Conservation (phyloP, 2,888 invertebrate genomes). For the Morinoia aosen region DNA sequence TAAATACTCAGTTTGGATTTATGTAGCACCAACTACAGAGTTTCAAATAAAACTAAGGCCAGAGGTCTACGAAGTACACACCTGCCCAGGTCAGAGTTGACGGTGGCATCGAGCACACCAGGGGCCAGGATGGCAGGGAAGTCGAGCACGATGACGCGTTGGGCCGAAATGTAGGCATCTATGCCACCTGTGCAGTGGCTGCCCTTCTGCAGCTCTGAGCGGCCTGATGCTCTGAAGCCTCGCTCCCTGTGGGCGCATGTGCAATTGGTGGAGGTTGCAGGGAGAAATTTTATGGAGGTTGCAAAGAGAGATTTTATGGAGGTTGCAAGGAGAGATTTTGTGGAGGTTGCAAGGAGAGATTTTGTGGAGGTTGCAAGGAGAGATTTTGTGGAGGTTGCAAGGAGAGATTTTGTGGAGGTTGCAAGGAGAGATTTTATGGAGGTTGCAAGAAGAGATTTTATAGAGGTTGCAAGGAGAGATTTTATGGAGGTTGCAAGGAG, state of each 20-base stretch:
- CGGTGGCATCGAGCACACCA: constrained; percentile 78
- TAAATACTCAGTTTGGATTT: too few relatives aligned
- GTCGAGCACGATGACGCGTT: constrained; percentile 88
- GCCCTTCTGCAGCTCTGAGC: constrained; percentile 79
- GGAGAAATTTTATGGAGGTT: background rate
- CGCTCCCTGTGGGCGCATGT: constrained; percentile 59
- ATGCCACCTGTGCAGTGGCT: constrained; percentile 82
- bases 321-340: background rate
- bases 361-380: background rate
- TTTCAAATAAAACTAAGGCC: too few relatives aligned
- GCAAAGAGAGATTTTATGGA: background rate
- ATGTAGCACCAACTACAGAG: too few relatives aligned
- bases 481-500: too few relatives aligned
- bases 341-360: background rate
- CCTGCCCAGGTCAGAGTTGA: constrained; percentile 69
- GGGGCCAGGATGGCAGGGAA: constrained; percentile 84
- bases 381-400: background rate
- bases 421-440: background rate
- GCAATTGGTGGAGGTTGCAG: background rate
- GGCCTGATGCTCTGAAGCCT: constrained; percentile 75
- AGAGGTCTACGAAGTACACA: background rate
- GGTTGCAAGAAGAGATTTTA: background rate
- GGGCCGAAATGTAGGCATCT: constrained; percentile 81
- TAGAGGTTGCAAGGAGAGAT: background rate
- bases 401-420: background rate